phyloP scores from a whole-genome alignment of 2,888 invertebrate species.

The Peribatodes rhomboidaria region DNA sequence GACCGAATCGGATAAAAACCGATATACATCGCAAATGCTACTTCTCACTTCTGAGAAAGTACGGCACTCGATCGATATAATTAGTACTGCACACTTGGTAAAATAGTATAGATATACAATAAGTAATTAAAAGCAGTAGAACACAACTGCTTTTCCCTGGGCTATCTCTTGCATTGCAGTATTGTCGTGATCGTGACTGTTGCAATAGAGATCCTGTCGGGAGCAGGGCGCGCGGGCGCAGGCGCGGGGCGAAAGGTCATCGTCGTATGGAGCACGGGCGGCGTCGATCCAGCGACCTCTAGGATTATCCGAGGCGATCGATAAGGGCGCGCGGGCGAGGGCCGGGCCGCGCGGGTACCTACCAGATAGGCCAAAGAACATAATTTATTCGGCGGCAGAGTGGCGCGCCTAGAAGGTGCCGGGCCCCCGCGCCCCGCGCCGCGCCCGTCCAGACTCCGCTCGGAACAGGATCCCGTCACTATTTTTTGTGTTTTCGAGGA shows the following conservation, averaged over 20 bases:
- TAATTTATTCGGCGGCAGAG: slow-evolving; percentile 85
- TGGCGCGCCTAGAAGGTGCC: slow-evolving; percentile 82
- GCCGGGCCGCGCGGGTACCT: slow-evolving; percentile 55
- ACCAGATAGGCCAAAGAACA: slow-evolving; percentile 68
- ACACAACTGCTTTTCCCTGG: slow-evolving; percentile 50
- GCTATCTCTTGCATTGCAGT: slow-evolving; percentile 50
- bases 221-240: slow-evolving; percentile 53
- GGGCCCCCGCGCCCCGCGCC: slow-evolving; percentile 58
- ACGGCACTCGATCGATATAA: slow-evolving; percentile 22
- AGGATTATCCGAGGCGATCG: slow-evolving; percentile 81
- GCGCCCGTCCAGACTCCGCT: slow-evolving; percentile 55
- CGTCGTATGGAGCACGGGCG: slow-evolving; percentile 65
- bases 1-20: slow-evolving; percentile 44
- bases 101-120: slow-evolving; percentile 18
- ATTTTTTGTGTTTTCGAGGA: slow-evolving; percentile 73
- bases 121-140: slow-evolving; percentile 51
- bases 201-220: slow-evolving; percentile 70
- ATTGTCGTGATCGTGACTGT: slow-evolving; percentile 79
- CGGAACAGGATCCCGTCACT: slow-evolving; percentile 70
- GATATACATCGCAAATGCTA: slow-evolving; percentile 38
- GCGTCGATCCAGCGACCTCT: slow-evolving; percentile 73
- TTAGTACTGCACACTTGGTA: not conserved
- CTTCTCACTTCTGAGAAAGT: slow-evolving; percentile 44
- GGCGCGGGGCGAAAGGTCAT: slow-evolving; percentile 65
- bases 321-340: slow-evolving; percentile 66